Evolutionary conservation across 2,888 invertebrate genomes (phyloP).

Genomic region (Eurois occulta): DNA sequence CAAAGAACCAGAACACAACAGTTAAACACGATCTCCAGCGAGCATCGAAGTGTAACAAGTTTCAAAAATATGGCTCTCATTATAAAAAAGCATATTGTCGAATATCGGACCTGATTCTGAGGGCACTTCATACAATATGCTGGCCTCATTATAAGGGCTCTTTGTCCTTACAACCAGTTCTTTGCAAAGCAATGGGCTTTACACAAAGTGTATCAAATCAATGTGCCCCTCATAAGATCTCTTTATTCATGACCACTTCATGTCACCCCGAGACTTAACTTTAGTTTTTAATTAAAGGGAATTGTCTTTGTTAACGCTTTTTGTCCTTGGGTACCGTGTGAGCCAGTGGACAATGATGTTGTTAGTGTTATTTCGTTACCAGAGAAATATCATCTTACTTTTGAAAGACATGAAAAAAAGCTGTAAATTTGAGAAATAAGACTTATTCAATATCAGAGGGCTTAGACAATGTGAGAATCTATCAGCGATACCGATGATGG

Average conservation of each 20-base stretch:
- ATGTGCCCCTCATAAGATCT: slow-evolving; percentile 83
- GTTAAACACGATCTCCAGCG: slow-evolving; percentile 66
- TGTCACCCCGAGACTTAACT: slow-evolving; percentile 81
- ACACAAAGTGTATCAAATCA: slow-evolving; percentile 89
- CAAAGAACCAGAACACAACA: slow-evolving; percentile 62
- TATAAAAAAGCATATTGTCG: slow-evolving; percentile 87
- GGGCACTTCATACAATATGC: slow-evolving; percentile 88
- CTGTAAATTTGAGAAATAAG: not conserved
- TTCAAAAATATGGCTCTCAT: slow-evolving; percentile 76
- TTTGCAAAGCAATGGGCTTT: slow-evolving; percentile 78
- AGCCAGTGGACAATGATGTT: slow-evolving; percentile 19
- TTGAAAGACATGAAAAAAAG: not conserved
- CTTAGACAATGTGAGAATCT: not conserved
- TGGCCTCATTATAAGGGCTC: slow-evolving; percentile 89
- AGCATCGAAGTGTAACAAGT: slow-evolving; percentile 71
- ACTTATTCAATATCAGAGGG: not conserved
- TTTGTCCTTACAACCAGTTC: slow-evolving; percentile 90
- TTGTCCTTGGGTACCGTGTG: slow-evolving; percentile 49
- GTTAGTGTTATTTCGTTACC: slow-evolving; percentile 11
- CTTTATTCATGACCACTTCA: slow-evolving; percentile 86
- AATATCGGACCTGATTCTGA: slow-evolving; percentile 82
- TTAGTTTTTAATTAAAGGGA: slow-evolving; percentile 83
- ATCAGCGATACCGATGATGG: not conserved
- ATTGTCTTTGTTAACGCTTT: slow-evolving; percentile 74
- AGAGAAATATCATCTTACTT: slow-evolving; percentile 18